phyloP scores from a whole-genome alignment of 92 coral and sea anemone species.

The Micromussa lordhowensis region DNA sequence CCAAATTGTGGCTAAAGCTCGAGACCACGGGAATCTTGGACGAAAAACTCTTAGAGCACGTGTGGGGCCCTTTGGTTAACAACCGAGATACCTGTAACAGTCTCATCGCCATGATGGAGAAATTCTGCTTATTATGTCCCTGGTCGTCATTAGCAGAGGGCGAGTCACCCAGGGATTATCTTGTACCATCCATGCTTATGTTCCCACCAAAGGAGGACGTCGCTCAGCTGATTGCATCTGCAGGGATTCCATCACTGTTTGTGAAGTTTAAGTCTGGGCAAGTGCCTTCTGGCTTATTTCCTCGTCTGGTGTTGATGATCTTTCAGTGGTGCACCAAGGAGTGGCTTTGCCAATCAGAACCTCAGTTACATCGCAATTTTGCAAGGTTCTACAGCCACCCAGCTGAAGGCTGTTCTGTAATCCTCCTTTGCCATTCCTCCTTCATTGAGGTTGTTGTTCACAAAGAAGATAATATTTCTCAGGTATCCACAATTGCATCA shows the following conservation, averaged over 20 bases:
- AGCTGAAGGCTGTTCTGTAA: not conserved
- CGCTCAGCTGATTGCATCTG: not conserved
- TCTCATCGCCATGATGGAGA: not conserved
- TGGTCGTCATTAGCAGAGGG: not conserved
- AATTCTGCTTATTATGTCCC: not conserved
- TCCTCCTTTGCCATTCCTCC: constrained; percentile 2
- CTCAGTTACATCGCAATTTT: not conserved
- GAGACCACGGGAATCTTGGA: constrained; percentile 6
- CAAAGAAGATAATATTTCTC: not conserved
- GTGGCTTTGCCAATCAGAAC: not conserved
- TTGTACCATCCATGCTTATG: constrained; percentile 4
- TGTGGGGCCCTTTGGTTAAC: not conserved
- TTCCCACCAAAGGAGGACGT: not conserved
- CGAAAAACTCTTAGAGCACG: not conserved
- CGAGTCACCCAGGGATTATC: not conserved
- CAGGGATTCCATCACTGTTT: constrained; percentile 5
- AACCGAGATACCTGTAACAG: not conserved
- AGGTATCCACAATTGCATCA: not conserved
- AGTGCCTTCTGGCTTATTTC: not conserved
- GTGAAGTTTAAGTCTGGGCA: not conserved
- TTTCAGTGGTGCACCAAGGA: not conserved
- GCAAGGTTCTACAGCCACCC: not conserved
- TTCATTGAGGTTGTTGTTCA: not conserved
- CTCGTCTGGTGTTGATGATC: not conserved
- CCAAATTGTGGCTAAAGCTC: not conserved